Evolutionary conservation across 1,140 invertebrate species (phyloP).

Genomic region (Drosophila watanabei): DNA sequence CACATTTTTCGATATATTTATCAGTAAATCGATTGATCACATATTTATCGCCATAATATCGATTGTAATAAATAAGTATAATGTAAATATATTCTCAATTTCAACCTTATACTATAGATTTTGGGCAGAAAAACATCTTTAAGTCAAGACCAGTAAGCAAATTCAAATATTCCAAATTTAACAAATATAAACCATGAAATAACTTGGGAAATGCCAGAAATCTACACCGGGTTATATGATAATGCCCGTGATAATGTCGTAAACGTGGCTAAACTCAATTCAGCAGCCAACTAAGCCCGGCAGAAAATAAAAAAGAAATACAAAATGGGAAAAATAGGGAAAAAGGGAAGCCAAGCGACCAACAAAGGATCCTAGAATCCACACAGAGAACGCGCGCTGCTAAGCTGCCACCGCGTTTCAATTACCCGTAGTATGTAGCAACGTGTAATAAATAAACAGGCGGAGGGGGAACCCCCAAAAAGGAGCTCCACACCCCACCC

Average conservation of each 20-base stretch:
- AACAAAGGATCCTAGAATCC: conserved; percentile 24
- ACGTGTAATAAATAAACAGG: conserved; percentile 53
- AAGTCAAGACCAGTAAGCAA: not conserved
- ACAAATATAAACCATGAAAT: too few species aligned
- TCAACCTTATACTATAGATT: not conserved
- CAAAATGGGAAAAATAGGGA: not conserved
- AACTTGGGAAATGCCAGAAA: too few species aligned
- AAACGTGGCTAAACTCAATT: conserved; percentile 27
- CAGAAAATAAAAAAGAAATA: not conserved
- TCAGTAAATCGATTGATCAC: not conserved
- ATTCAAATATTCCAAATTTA: too few species aligned
- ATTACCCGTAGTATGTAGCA: conserved; percentile 51
- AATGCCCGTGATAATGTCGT: conserved; percentile 24
- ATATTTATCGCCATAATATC: not conserved
- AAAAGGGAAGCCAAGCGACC: conserved; percentile 14
- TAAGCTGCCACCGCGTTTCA: conserved; percentile 54
- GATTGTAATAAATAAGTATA: not conserved
- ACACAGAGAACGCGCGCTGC: conserved; percentile 1
- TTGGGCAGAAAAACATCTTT: not conserved
- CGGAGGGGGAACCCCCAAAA: conserved; percentile 10
- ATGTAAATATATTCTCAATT: not conserved
- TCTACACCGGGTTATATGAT: not conserved
- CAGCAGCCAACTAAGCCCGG: not conserved
- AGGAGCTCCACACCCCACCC: not conserved
- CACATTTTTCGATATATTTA: not conserved